phyloP scores from a whole-genome alignment of 2,888 invertebrate species.

The Cephus pygmeus region DNA sequence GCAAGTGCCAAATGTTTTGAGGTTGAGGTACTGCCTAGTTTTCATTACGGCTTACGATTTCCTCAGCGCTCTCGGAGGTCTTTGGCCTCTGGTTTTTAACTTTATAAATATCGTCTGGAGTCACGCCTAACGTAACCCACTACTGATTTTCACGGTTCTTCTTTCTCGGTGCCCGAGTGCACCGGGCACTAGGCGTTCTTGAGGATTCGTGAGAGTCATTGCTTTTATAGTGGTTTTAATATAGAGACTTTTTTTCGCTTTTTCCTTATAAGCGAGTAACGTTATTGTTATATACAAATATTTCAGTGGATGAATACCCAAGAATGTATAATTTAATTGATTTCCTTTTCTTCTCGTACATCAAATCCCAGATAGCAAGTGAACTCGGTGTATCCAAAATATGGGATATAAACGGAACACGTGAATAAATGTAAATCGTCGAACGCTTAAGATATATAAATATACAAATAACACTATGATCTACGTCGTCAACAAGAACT shows the following conservation, averaged over 20 bases:
- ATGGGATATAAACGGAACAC: neutral
- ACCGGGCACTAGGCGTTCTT: constrained; percentile 29
- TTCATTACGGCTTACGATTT: neutral
- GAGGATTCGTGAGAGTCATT: neutral
- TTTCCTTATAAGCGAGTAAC: neutral
- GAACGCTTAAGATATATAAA: neutral
- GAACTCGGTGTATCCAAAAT: neutral
- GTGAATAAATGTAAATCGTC: neutral
- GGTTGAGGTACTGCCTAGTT: neutral
- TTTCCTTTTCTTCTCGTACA: neutral
- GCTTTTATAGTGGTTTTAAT: neutral
- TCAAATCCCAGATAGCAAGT: neutral
- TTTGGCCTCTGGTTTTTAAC: constrained; percentile 44
- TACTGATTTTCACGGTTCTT: neutral
- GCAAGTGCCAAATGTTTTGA: neutral
- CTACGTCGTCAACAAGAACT: neutral
- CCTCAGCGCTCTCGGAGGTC: constrained; percentile 27
- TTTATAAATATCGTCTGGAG: constrained; percentile 46
- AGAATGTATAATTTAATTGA: neutral
- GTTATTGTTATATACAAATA: neutral
- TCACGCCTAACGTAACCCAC: neutral
- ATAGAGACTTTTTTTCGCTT: neutral
- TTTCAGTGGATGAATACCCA: neutral
- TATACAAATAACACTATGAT: neutral
- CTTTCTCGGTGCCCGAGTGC: constrained; percentile 34